These are phyloP conservation scores for Tragelaphus imberbis DNA, from an alignment of 2,113 vertebrate species.

Conservation along the genomic window DNA sequence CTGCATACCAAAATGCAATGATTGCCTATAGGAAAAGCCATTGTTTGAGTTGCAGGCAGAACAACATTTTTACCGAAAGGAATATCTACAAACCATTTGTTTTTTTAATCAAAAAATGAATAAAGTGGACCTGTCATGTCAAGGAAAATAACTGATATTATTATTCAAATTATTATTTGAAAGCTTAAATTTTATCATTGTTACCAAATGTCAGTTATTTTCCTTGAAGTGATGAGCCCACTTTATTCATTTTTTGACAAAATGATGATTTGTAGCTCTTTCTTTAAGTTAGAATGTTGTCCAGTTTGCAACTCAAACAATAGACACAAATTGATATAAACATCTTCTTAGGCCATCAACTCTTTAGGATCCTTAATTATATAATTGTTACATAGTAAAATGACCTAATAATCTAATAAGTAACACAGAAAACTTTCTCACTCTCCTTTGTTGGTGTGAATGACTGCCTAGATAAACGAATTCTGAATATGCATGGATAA, in stretches of 20 bases:
- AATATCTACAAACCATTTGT: not conserved
- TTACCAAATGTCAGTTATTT: not conserved
- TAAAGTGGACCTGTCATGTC: not conserved
- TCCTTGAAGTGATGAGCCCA: not conserved
- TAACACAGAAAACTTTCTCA: not conserved
- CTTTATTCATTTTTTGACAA: not conserved
- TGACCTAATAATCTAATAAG: not conserved
- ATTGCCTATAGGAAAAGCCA: not conserved
- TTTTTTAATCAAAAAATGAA: not conserved
- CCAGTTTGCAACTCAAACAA: not conserved
- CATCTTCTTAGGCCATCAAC: not conserved
- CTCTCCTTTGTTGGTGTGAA: not conserved
- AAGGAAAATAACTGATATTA: not conserved
- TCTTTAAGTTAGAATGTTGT: not conserved
- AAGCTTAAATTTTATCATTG: not conserved
- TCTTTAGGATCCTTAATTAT: not conserved
- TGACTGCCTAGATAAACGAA: not conserved
- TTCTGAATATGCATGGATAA: not conserved
- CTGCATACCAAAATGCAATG: not conserved
- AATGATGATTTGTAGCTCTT: not conserved
- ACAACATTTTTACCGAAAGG: not conserved
- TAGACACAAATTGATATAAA: not conserved
- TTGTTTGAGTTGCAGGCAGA: not conserved
- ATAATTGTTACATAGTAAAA: not conserved
- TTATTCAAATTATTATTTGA: not conserved